Evolutionary conservation across 2,113 vertebrate species (phyloP).

Genomic region (Copsychus sechellarum): DNA sequence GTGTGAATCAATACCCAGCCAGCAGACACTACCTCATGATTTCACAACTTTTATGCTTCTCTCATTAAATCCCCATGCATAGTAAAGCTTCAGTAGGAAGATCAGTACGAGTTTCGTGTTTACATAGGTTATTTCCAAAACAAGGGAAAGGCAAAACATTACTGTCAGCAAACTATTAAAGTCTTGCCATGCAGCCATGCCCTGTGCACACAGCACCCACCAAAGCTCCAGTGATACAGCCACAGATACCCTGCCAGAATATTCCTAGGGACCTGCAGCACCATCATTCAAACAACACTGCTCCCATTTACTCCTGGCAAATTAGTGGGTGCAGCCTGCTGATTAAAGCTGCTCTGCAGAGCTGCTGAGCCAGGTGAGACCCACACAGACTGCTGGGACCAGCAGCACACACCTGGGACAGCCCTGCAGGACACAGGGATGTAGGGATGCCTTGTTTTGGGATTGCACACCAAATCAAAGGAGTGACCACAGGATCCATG

Average conservation of each 20-base stretch:
- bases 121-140: background rate
- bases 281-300: background rate
- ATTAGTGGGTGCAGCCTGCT: background rate
- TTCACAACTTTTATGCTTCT: background rate
- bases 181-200: background rate
- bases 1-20: background rate
- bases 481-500: too few species aligned
- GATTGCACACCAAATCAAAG: too few species aligned
- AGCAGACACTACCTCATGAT: background rate
- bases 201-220: background rate
- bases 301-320: background rate
- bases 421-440: background rate
- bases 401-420: background rate
- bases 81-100: constrained; percentile 4
- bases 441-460: too few species aligned
- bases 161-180: background rate
- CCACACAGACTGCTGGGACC: background rate
- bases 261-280: background rate
- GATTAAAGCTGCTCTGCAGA: background rate
- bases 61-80: background rate
- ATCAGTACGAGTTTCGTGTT: constrained; percentile 20
- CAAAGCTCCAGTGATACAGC: background rate
- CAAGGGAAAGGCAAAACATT: background rate
- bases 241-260: background rate
- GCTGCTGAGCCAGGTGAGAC: background rate